These are phyloP conservation scores for Anastatus disparis DNA, from an alignment of 1,140 invertebrate species.

Conservation along the genomic window DNA sequence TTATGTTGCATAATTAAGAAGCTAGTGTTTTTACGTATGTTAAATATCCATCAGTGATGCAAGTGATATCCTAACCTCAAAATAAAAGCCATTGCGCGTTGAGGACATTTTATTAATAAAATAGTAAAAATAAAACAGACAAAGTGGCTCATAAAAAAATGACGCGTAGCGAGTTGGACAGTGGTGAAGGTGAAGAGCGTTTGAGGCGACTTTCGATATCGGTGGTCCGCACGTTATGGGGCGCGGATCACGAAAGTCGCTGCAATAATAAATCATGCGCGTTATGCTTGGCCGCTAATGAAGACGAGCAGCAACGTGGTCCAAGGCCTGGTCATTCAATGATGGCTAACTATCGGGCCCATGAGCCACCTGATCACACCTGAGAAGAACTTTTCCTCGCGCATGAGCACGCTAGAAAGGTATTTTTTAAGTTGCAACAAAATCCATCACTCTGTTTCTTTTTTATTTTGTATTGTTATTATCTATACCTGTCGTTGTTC, in stretches of 20 bases:
- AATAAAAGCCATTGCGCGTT: not conserved
- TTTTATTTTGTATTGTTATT: no score
- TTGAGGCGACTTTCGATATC: conserved; percentile 30
- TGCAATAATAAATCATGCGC: conserved; percentile 22
- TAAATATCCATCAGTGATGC: no score
- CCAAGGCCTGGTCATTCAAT: not conserved
- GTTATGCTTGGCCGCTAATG: conserved; percentile 19
- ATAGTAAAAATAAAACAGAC: not conserved
- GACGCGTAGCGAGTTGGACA: conserved; percentile 32
- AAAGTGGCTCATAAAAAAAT: conserved; percentile 14
- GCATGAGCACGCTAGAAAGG: conserved; percentile 29
- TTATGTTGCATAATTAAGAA: no score
- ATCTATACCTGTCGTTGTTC: no score
- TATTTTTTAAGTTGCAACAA: no score
- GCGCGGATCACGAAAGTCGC: conserved; percentile 30
- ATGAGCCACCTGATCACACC: conserved; percentile 30
- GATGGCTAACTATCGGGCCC: conserved; percentile 9
- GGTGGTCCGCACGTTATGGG: conserved; percentile 33
- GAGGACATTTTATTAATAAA: no score
- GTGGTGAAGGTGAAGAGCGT: conserved; percentile 27
- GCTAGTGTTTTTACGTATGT: no score
- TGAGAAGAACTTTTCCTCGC: conserved; percentile 31
- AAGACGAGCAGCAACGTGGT: conserved; percentile 8
- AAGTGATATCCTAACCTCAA: no score
- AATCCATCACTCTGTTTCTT: no score